Conservation (phyloP, 2,888 invertebrate species). For the Clivina fossor region DNA sequence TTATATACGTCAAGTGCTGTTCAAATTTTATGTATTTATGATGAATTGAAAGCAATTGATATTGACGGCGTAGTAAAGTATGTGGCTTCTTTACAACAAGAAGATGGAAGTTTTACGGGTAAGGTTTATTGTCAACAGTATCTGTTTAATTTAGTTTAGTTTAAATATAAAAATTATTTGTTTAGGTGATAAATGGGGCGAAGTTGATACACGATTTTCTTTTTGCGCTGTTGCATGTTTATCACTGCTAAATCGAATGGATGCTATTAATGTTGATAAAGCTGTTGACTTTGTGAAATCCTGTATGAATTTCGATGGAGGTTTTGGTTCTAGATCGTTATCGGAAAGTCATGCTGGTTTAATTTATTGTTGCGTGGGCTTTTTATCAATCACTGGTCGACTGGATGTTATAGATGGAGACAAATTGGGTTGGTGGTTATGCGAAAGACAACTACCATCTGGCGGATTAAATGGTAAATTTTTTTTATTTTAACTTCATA, state of each 20-base stretch:
- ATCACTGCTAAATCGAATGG: constrained; percentile 68
- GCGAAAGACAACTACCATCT: constrained; percentile 92
- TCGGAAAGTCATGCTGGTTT: constrained; percentile 96
- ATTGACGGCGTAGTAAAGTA: constrained; percentile 80
- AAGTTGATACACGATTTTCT: constrained; percentile 95
- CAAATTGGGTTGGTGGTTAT: constrained; percentile 94
- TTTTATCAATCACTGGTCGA: constrained; percentile 78
- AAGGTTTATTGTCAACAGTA: constrained; percentile 42
- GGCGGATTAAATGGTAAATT: constrained; percentile 91
- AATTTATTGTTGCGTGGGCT: constrained; percentile 95
- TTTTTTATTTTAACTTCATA: constrained; percentile 5
- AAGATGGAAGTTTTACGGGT: constrained; percentile 86
- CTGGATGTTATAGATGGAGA: constrained; percentile 84
- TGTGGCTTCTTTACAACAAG: constrained; percentile 77
- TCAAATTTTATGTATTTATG: constrained; percentile 78
- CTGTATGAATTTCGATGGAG: constrained; percentile 98
- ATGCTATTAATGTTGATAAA: constrained; percentile 79
- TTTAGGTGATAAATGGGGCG: constrained; percentile 94
- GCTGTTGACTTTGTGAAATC: constrained; percentile 86
- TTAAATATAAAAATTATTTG: constrained; percentile 7
- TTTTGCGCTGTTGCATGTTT: constrained; percentile 92
- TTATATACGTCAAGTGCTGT: constrained; percentile 94
- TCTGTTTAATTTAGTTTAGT: constrained; percentile 42
- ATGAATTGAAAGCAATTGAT: constrained; percentile 76
- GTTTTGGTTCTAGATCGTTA: constrained; percentile 95